Evolutionary conservation across 2,113 vertebrate genomes (phyloP), one percentile per base, ranked within the genome.

Genomic region (Myotis brandtii): DNA sequence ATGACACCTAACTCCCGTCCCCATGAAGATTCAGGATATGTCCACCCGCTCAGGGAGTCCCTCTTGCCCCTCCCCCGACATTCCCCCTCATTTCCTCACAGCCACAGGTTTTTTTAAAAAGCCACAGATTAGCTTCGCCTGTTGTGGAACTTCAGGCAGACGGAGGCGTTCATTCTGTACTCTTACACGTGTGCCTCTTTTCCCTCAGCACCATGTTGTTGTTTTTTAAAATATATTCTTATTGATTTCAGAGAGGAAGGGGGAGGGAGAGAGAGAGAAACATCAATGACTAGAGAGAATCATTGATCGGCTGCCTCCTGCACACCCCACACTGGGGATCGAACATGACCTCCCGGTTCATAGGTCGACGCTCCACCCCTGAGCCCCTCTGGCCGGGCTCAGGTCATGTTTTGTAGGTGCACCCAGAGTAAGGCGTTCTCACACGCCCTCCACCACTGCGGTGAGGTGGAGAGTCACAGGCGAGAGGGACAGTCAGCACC

Each of bases 141-240:
- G 8, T 0, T 43, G 8, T 0, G 16, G 52, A 43, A 59, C 30
- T 17, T 52, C n/a, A 12, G 1, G 6, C 13, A n/a, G 67, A 18
- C 8, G 7, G 8, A 5, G 4, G 32, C 6, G 3, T 5, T 2
- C 56, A 12, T 6, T 34, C 9, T 5, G 11, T 12, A 30, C 48
- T 59, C 54, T 9, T 32, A 4, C 13, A 27, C 56, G 9, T 5
- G 17, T 0, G 50, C 32, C 56, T 66, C 43, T 62, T 52, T 12
- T 9, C 48, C 10, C 16, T 8, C 66, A 11, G 9, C 9, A 5
- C 4, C 17, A 1, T 1, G 11, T 9, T 62, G 25, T 10, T 62
- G 9, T 27, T 12, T 62, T 62, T 62, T 30, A 2, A 54, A 64
- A 64, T 64, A 30, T 11, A 14, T 13, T 64, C 13, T 64, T 64